Evolutionary conservation across 2,888 invertebrate species (phyloP).

Genomic region (Neuroscelio doddi): DNA sequence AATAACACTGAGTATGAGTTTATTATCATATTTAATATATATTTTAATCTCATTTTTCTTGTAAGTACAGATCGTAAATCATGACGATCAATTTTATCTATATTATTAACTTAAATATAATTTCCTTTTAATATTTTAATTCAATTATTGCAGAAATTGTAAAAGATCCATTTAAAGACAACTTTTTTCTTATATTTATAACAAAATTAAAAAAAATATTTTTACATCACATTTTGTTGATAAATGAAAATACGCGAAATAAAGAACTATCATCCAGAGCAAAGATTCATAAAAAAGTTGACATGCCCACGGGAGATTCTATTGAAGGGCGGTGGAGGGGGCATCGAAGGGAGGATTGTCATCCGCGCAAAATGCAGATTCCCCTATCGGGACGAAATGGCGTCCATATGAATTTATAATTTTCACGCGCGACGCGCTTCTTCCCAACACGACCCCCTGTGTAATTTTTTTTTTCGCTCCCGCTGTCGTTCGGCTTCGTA

Average conservation of each 20-base stretch:
- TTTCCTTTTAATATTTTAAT: no score
- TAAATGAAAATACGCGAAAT: background rate
- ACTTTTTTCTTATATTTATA: background rate
- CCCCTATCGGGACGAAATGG: conserved; percentile 55
- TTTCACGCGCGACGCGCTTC: conserved; percentile 61
- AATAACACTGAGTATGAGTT: no score
- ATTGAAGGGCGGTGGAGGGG: background rate
- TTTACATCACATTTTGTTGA: background rate
- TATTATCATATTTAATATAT: no score
- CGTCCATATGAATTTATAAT: conserved; percentile 69
- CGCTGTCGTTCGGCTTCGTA: conserved; percentile 68
- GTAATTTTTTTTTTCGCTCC: conserved; percentile 53
- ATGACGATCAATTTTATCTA: no score
- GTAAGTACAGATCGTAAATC: no score
- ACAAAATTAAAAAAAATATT: background rate
- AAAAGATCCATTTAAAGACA: background rate
- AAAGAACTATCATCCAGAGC: background rate
- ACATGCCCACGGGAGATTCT: background rate
- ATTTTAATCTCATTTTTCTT: no score
- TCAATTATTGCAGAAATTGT: no score
- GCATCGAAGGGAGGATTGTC: conserved; percentile 24
- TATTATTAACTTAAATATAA: no score
- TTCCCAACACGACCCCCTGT: conserved; percentile 43
- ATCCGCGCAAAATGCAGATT: conserved; percentile 54
- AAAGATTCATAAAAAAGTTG: background rate